Percentiles rank a stretch among this genome's conserved stretches.
Conservation (phyloP, 2,888 invertebrate genomes). For the Gymnoscelis rufifasciata region DNA sequence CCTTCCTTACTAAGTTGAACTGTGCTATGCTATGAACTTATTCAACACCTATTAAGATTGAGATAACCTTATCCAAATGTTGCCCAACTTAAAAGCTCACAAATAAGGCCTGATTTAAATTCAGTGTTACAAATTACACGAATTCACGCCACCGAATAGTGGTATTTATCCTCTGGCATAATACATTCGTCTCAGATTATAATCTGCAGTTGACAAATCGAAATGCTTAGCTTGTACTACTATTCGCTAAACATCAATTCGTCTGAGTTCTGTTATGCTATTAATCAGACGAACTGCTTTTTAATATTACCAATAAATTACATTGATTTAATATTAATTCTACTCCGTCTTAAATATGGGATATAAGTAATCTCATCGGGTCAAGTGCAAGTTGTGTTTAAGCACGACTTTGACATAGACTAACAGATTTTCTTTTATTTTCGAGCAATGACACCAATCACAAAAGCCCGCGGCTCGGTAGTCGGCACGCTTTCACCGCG, state of each 20-base stretch:
- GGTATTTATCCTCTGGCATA: slow-evolving; percentile 45
- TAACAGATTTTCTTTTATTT: slow-evolving; percentile 30
- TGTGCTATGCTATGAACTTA: slow-evolving; percentile 12
- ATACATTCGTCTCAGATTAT: slow-evolving; percentile 61
- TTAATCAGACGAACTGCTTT: not conserved
- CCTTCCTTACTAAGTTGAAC: not conserved
- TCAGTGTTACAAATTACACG: slow-evolving; percentile 38
- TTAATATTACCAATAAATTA: too few relatives aligned
- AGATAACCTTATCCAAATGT: slow-evolving; percentile 17
- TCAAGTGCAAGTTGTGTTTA: not conserved
- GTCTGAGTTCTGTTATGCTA: slow-evolving; percentile 1
- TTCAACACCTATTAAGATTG: slow-evolving; percentile 17
- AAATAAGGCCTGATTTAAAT: slow-evolving; percentile 28
- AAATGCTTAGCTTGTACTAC: slow-evolving; percentile 34
- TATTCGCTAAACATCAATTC: slow-evolving; percentile 33
- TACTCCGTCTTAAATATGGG: too few relatives aligned
- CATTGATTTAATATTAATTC: too few relatives aligned
- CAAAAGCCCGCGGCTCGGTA: slow-evolving; percentile 46
- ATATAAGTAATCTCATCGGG: too few relatives aligned
- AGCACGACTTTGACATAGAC: slow-evolving; percentile 12
- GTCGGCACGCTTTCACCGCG: slow-evolving; percentile 58
- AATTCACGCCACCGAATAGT: slow-evolving; percentile 40
- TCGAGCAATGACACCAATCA: slow-evolving; percentile 48
- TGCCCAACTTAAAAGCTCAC: slow-evolving; percentile 10
- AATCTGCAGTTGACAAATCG: slow-evolving; percentile 63